Conservation (phyloP, 1,140 invertebrate species). For the Pogonomyrmex californicus region DNA sequence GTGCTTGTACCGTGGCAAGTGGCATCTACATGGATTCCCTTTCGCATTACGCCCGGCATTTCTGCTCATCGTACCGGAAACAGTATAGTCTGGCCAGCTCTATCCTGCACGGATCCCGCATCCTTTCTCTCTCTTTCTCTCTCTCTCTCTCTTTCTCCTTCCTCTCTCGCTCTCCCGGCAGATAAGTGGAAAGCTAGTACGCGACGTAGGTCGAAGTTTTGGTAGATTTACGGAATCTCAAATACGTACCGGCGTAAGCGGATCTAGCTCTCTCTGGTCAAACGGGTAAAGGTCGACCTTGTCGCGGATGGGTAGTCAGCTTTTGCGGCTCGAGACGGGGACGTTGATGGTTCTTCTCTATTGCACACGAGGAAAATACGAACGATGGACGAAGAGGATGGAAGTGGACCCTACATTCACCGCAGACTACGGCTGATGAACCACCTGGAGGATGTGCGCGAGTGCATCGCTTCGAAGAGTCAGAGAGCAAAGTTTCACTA, state of each 20-base stretch:
- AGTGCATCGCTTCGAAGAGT: slow-evolving; percentile 54
- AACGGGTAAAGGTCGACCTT: slow-evolving; percentile 72
- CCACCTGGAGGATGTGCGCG: slow-evolving; percentile 65
- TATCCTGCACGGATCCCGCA: slow-evolving; percentile 48
- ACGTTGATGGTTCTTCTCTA: slow-evolving; percentile 21
- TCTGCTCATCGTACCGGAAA: slow-evolving; percentile 63
- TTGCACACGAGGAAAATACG: slow-evolving; percentile 48
- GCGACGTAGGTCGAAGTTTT: slow-evolving; percentile 72
- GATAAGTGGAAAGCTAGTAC: slow-evolving; percentile 71
- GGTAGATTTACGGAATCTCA: slow-evolving; percentile 75
- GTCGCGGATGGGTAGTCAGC: slow-evolving; percentile 45
- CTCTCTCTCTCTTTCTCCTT: not conserved
- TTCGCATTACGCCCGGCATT: slow-evolving; percentile 57
- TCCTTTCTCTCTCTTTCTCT: slow-evolving; percentile 2
- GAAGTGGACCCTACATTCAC: slow-evolving; percentile 69
- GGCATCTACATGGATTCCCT: slow-evolving; percentile 67
- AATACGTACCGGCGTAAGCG: slow-evolving; percentile 75
- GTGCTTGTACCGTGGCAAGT: slow-evolving; percentile 36
- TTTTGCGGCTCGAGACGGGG: slow-evolving; percentile 41
- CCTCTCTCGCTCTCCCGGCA: slow-evolving; percentile 39
- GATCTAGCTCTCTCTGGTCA: slow-evolving; percentile 73
- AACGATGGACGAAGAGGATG: slow-evolving; percentile 65
- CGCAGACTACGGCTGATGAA: slow-evolving; percentile 71
- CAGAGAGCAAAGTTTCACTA: slow-evolving; percentile 72
- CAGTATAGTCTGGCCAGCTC: slow-evolving; percentile 48